Percentiles rank a stretch among this genome's conserved stretches.
phyloP scores from a whole-genome alignment of 2,113 vertebrate species.

The Pardalotus punctatus region DNA sequence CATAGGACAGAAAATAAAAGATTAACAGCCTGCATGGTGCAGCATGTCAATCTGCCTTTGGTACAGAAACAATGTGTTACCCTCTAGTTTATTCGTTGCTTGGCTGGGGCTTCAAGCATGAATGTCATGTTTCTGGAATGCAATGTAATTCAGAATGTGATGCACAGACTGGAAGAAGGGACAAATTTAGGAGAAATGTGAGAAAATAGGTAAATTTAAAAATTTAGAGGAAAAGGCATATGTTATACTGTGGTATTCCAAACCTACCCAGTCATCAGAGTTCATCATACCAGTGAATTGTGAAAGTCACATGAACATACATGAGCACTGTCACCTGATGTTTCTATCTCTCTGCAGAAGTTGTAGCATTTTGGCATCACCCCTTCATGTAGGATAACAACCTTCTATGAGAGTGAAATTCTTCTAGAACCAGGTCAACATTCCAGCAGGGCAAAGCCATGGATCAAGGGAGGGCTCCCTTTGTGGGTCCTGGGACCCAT shows the following conservation, averaged over 20 bases:
- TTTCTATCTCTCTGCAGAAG: neutral
- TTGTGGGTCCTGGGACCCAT: fast-evolving
- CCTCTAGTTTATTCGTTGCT: neutral
- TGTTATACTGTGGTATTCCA: neutral
- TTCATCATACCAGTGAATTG: neutral
- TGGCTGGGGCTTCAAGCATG: neutral
- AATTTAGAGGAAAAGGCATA: neutral
- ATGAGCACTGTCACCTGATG: neutral
- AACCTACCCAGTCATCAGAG: neutral
- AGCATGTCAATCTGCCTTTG: neutral
- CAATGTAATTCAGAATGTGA: neutral
- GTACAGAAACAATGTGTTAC: neutral
- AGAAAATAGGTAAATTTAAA: neutral
- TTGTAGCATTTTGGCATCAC: neutral
- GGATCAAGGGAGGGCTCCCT: neutral
- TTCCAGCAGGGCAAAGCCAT: neutral
- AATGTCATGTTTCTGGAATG: neutral
- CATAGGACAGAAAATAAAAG: neutral
- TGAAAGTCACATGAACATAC: neutral
- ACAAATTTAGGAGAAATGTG: neutral
- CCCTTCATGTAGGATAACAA: neutral
- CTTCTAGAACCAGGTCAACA: neutral
- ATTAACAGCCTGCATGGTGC: neutral
- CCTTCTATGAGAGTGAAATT: neutral
- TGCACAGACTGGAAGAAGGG: neutral